Base-by-base conservation (phyloP, 1,140 invertebrate species). In the Diplogasteroides magnus region DNA sequence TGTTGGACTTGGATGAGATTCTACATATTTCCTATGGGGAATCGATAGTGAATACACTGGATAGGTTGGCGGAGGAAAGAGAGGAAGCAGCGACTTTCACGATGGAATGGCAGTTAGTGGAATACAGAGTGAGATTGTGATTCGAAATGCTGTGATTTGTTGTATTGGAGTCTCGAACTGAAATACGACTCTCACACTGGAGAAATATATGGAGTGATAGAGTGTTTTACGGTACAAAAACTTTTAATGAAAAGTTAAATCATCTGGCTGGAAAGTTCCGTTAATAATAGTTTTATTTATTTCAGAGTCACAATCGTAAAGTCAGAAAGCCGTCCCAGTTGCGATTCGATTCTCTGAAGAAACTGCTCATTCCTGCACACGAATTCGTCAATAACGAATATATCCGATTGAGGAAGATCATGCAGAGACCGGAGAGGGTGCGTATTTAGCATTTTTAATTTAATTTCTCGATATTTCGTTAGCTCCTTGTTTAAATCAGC, bases 1-100 rank as follows among this genome's bases (percentile, higher is more conserved):
- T 65, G 64, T 37, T 65, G 64, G 64, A 65, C 48, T 23, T 65
- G 26, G 64, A 65, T 37, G 64, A 65, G 27, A 65, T 65, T 55
- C 2, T 65, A 23, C 25, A 13, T 26, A 25, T 63, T n/a, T n/a
- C n/a, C n/a, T n/a, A n/a, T n/a, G n/a, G n/a, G n/a, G n/a, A n/a
- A n/a, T n/a, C n/a, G n/a, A n/a, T 48, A 6, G 37, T 19, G 6
- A 19, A 48, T 48, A 11, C 37, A 19, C 37, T 19, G 19, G 37
- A 19, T 19, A 48, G 37, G 6, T 48, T 48, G 37, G 37, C 37
- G 37, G 6, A 48, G 6, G 37, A 48, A 48, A 48, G 19, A 11
- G 6, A 48, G 37, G 37, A 48, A 48, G 37, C 37, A 6, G 37
- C 37, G 6, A 48, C 37, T 6, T 48, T 48, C 19, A 11, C 37